Evolutionary conservation across 2,888 invertebrate species (phyloP), one percentile per base, ranked within the genome.

Genomic region (Eurois occulta): DNA sequence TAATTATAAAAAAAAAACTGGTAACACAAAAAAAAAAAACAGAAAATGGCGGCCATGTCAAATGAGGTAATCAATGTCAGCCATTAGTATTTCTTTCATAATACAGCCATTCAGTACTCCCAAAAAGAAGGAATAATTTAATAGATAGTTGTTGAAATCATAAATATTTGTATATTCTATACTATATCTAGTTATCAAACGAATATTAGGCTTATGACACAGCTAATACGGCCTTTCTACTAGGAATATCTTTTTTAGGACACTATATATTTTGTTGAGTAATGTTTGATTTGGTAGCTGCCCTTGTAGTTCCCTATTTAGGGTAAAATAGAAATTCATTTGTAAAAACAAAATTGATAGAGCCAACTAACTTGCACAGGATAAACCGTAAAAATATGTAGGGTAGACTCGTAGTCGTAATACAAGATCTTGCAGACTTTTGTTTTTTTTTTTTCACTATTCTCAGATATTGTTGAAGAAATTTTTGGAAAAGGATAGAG

Each of bases 241-340:
- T 87, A 88, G 89, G 81, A 87, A 87, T 88, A 86, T 83, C 35
- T 11, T 70, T 83, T 80, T 82, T 81, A 78, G 77, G 73, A 82
- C 18, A 71, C 73, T 82, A 81, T 81, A 80, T 52, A 77, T 43
- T 48, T 71, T 70, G 75, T 76, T 80, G 43, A 55, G 75, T 83
- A 76, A 85, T 73, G 21, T 70, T 62, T 60, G 24, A 32, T 41
- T 73, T 60, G 28, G 38, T n/a, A 28, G 35, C 66, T 70, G 38
- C 13, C 46, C 35, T 6, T 35, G 48, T 18, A n/a, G n/a, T 10
- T n/a, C 16, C 24, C 41, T 35, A 35, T 3, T 35, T 46, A n/a
- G 1, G 48, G n/a, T 48, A n/a, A 48, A 16, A 35, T 32, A 18
- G 2, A 60, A 18, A 60, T 58, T 1, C 0, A 7, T 58, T 6